Evolutionary conservation across 2,888 invertebrate genomes (phyloP).

Genomic region (Scaptomyza tumidula): DNA sequence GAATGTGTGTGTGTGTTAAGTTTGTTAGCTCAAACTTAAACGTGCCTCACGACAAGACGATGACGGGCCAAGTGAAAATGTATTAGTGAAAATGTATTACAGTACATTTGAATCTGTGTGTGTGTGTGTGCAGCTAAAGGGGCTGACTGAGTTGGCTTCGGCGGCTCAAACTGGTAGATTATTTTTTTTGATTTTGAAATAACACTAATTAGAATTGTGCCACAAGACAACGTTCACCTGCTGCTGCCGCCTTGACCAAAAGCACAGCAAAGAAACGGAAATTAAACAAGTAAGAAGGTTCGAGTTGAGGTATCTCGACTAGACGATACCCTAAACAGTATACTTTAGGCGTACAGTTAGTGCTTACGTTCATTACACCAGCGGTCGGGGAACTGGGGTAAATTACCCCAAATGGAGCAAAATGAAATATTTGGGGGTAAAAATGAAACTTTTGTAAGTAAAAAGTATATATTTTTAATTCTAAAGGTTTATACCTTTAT

Average conservation of each 20-base stretch:
- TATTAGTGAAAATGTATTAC: constrained; percentile 45
- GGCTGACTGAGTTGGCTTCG: neutral
- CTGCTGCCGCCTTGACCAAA: constrained; percentile 16
- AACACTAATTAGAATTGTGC: constrained; percentile 17
- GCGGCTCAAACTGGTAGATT: neutral
- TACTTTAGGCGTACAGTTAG: no score
- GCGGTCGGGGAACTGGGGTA: no score
- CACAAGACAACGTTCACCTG: constrained; percentile 9
- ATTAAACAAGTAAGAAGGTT: neutral
- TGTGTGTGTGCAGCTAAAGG: neutral
- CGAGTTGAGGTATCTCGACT: no score
- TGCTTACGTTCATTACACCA: no score
- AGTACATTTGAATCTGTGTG: constrained; percentile 1
- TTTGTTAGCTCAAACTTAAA: constrained; percentile 41
- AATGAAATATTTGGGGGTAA: no score
- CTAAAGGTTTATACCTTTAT: no score
- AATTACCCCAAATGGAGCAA: no score
- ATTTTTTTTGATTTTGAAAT: constrained; percentile 1
- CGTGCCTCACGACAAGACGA: constrained; percentile 27
- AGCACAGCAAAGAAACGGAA: neutral
- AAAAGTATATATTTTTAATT: no score
- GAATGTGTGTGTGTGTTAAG: constrained; percentile 21
- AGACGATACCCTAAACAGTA: no score
- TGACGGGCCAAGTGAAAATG: constrained; percentile 18
- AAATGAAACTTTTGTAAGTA: no score